phyloP scores from a whole-genome alignment of 2,113 vertebrate genomes.

The Numenius arquata region DNA sequence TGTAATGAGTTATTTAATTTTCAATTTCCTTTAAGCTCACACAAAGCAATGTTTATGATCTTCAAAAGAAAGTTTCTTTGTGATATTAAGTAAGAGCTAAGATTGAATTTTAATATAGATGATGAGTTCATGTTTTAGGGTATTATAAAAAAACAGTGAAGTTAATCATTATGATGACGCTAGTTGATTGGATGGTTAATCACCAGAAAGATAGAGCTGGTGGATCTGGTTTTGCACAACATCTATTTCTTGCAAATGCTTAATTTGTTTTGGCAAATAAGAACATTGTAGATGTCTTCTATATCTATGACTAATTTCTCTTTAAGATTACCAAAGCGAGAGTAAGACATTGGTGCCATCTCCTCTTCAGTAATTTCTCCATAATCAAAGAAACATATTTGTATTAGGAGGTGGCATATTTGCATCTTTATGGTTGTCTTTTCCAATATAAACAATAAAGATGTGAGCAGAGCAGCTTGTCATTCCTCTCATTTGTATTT shows the following conservation, averaged over 20 bases:
- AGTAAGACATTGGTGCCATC: not conserved
- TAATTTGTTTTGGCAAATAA: not conserved
- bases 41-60: not conserved
- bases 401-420: not conserved
- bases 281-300: not conserved
- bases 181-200: not conserved
- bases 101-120: not conserved
- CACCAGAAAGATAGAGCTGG: not conserved
- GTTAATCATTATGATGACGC: not conserved
- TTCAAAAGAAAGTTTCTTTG: constrained; percentile 6
- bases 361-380: not conserved
- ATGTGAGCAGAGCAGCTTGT: not conserved
- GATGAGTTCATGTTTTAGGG: not conserved
- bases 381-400: not conserved
- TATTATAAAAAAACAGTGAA: not conserved
- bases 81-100: not conserved
- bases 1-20: constrained; percentile 6
- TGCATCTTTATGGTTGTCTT: not conserved
- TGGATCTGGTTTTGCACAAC: not conserved
- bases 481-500: not conserved
- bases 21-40: not conserved
- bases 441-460: not conserved
- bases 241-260: not conserved
- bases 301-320: not conserved
- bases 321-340: not conserved